phyloP scores from a whole-genome alignment of 2,113 vertebrate genomes.

The Indicator maculatus region DNA sequence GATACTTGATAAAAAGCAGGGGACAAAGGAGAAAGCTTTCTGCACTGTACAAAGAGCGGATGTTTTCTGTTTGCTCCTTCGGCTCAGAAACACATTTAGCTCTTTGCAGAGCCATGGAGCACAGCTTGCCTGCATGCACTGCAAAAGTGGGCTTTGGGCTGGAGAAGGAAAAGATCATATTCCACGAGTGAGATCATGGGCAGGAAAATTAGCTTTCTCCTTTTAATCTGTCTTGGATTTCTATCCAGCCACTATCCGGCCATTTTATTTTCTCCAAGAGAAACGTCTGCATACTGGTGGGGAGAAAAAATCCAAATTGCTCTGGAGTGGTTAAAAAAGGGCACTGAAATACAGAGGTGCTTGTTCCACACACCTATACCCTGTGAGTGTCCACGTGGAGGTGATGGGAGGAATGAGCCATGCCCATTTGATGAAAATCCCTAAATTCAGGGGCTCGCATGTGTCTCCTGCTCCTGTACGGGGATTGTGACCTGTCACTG shows the following conservation, averaged over 20 bases:
- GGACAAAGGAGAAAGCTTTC: constrained; percentile 63
- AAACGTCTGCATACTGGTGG: neutral
- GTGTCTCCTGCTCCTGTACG: neutral
- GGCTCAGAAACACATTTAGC: constrained; percentile 27
- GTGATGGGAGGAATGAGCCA: neutral
- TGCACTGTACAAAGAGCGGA: constrained; percentile 20
- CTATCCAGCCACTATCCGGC: neutral
- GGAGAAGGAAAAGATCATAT: neutral
- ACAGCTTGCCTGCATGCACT: neutral
- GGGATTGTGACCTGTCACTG: neutral
- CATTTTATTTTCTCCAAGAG: constrained; percentile 13
- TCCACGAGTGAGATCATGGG: neutral
- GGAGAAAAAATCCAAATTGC: neutral
- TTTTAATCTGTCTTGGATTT: constrained; percentile 29
- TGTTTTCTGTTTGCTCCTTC: constrained; percentile 58
- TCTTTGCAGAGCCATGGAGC: neutral
- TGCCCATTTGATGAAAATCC: neutral
- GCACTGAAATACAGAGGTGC: fast-evolving
- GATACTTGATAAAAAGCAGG: constrained; percentile 50
- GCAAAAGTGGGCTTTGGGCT: neutral
- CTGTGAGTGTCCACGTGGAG: neutral
- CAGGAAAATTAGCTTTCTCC: constrained; percentile 23
- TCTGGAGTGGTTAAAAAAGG: neutral
- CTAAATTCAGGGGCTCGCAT: neutral
- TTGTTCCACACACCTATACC: neutral